Percentiles rank a stretch among this genome's conserved stretches.
Evolutionary conservation across 2,888 invertebrate species (phyloP).

Genomic region (Aromia moschata): DNA sequence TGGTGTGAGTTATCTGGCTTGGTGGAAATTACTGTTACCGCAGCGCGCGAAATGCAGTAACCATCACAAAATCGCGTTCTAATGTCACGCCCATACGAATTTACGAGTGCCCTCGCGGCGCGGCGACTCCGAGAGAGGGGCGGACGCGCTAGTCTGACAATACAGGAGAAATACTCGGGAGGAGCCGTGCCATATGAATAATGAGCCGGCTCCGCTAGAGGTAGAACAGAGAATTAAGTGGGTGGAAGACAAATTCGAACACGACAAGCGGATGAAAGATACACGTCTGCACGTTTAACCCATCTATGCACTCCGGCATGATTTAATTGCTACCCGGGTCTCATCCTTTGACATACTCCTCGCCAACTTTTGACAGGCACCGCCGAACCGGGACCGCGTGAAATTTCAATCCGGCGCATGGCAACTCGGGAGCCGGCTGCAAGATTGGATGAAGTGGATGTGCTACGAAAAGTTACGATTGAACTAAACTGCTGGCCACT

Average conservation of each 20-base stretch:
- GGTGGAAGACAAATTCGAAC: slow-evolving; percentile 57
- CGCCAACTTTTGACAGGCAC: slow-evolving; percentile 20
- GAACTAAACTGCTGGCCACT: too few species aligned
- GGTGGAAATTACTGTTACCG: too few species aligned
- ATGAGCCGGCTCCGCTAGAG: slow-evolving; percentile 51
- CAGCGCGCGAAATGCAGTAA: too few species aligned
- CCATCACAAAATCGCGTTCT: too few species aligned
- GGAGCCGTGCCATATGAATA: slow-evolving; percentile 53
- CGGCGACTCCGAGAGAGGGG: slow-evolving; percentile 13
- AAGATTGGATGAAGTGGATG: not conserved
- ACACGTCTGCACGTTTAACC: slow-evolving; percentile 52
- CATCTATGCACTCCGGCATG: slow-evolving; percentile 37
- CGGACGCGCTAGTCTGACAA: slow-evolving; percentile 22
- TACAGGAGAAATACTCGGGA: slow-evolving; percentile 42
- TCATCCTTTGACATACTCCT: slow-evolving; percentile 18
- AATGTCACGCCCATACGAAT: not conserved
- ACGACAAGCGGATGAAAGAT: slow-evolving; percentile 58
- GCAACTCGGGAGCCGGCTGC: not conserved
- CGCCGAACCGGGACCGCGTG: slow-evolving; percentile 1
- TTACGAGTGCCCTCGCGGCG: not conserved
- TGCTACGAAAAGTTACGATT: too few species aligned
- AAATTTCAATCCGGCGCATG: not conserved
- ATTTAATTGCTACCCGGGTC: slow-evolving; percentile 28
- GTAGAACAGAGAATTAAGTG: slow-evolving; percentile 55
- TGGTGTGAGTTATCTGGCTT: too few species aligned